phyloP scores from a whole-genome alignment of 2,797 vertebrate genomes.

The Sebastes steindachneri region DNA sequence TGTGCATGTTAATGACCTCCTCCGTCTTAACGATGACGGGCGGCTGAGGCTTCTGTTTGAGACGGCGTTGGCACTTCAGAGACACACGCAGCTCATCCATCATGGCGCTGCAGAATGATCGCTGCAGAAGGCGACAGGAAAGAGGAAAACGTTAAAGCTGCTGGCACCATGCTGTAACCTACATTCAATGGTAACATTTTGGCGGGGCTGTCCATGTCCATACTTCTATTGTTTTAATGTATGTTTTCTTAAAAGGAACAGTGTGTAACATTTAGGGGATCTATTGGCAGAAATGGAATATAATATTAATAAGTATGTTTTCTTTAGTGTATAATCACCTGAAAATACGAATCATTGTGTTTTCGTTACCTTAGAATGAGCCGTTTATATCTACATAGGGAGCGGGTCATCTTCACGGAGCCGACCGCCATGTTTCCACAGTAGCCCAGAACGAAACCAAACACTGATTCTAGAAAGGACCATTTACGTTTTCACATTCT shows the following conservation, averaged over 20 bases:
- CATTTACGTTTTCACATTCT: no score
- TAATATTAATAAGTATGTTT: no score
- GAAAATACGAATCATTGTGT: no score
- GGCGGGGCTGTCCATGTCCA: background rate
- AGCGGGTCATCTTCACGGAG: no score
- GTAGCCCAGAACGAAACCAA: no score
- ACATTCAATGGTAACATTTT: background rate
- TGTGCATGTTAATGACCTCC: constrained; percentile 99
- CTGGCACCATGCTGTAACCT: background rate
- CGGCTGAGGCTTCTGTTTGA: constrained; percentile 95
- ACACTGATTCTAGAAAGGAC: fast-evolving
- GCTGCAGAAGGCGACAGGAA: constrained; percentile 76
- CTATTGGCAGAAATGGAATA: no score
- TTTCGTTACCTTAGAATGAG: no score
- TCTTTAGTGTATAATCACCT: no score
- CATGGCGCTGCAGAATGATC: constrained; percentile 97
- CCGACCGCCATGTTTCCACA: no score
- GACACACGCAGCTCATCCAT: constrained; percentile 95
- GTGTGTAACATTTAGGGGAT: no score
- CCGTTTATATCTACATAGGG: no score
- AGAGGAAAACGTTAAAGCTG: constrained; percentile 15
- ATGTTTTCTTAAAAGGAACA: background rate
- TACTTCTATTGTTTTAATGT: background rate
- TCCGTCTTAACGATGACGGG: constrained; percentile 96
- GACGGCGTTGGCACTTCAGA: constrained; percentile 93